Evolutionary conservation across 2,113 vertebrate species (phyloP).

Genomic region (Antechinus stuartii): DNA sequence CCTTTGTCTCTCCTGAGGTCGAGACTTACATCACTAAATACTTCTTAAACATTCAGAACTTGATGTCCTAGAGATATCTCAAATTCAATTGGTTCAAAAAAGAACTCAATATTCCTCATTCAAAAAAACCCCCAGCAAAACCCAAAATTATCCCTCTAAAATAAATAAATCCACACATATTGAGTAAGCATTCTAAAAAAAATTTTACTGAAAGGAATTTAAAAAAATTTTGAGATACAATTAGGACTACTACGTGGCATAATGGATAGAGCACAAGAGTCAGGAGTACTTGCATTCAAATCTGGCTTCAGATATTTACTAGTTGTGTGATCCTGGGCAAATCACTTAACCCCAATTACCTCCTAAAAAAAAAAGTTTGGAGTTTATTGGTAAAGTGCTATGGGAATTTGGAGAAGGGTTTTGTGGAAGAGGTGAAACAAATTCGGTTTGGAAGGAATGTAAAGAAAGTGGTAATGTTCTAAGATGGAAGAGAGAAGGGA

Average conservation of each 20-base stretch:
- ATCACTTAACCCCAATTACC: no score
- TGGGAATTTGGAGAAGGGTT: background rate
- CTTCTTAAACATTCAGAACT: background rate
- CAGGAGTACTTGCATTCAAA: no score
- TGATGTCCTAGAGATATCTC: background rate
- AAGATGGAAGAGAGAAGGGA: background rate
- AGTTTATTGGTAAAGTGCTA: background rate
- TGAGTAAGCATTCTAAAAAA: background rate
- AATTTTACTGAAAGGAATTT: background rate
- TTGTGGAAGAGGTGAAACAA: background rate
- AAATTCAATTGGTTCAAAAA: background rate
- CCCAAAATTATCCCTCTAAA: background rate
- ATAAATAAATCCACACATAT: background rate
- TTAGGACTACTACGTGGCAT: no score
- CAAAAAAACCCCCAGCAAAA: no score
- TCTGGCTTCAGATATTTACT: no score
- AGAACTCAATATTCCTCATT: background rate
- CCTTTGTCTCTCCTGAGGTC: background rate
- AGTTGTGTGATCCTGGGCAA: no score
- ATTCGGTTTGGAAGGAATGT: background rate
- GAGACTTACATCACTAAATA: background rate
- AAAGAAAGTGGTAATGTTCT: background rate
- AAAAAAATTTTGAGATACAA: background rate
- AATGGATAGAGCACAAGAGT: no score
- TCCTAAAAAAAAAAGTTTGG: background rate